Evolutionary conservation across 2,797 vertebrate species (phyloP).

Genomic region (Lagocephalus sceleratus): DNA sequence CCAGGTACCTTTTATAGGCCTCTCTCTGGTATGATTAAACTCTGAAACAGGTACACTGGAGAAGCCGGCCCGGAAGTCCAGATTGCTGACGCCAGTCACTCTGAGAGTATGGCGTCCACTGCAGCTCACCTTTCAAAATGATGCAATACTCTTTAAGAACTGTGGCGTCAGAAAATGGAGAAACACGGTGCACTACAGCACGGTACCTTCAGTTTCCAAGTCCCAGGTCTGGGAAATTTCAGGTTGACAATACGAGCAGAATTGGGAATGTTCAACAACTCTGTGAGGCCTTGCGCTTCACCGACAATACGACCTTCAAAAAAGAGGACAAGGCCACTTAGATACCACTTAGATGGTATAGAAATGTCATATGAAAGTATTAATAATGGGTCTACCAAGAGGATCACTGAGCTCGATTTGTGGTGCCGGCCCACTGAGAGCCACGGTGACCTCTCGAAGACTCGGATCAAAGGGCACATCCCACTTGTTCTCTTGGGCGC

Average conservation of each 20-base stretch:
- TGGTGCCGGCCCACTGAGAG: constrained; percentile 88
- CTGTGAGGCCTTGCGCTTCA: constrained; percentile 81
- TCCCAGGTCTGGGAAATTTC: constrained; percentile 84
- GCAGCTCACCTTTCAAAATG: constrained; percentile 79
- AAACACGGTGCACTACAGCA: neutral
- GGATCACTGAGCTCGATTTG: constrained; percentile 85
- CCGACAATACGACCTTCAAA: constrained; percentile 79
- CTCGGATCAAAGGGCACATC: constrained; percentile 88
- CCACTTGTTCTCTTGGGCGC: constrained; percentile 83
- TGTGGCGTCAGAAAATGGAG: neutral
- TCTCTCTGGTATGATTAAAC: constrained; percentile 79
- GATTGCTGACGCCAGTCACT: constrained; percentile 87
- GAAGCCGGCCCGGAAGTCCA: constrained; percentile 89
- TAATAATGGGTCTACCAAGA: constrained; percentile 70
- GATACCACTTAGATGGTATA: neutral
- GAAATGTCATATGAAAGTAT: neutral
- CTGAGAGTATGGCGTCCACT: constrained; percentile 88
- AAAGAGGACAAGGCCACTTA: constrained; percentile 1
- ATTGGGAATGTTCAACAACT: constrained; percentile 91
- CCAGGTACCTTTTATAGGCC: constrained; percentile 85
- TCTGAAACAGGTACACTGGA: constrained; percentile 78
- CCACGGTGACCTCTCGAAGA: constrained; percentile 91
- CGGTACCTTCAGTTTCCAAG: constrained; percentile 88
- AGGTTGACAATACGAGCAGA: constrained; percentile 87
- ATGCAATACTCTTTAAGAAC: constrained; percentile 11